Evolutionary conservation across 1,140 invertebrate species (phyloP), one percentile per base, ranked within the genome.

Genomic region (Zaprionus ghesquierei): DNA sequence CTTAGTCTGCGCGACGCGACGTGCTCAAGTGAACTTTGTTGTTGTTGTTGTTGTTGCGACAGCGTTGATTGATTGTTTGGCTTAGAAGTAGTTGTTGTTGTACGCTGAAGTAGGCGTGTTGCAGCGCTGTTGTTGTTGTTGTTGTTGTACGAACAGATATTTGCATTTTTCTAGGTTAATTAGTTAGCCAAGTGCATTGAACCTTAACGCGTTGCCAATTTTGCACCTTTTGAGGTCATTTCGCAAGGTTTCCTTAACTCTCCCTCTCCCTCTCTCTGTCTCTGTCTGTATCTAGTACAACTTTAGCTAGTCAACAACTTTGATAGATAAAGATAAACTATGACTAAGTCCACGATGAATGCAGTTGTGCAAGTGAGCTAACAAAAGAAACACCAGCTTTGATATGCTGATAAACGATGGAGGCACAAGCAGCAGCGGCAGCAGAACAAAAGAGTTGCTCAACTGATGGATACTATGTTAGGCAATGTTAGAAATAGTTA

Each of bases 151-250:
- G 54, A 13, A 63, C 23, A 50, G 65, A 80, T 81, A 82, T 82
- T 87, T 87, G 82, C 79, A 82, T 82, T 81, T 86, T 89, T 86
- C 63, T 86, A 65, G 82, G 82, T 86, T 86, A 86, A 86, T 86
- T 86, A 82, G 84, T 68, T 79, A 35, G 53, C 58, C 62, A 63
- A 66, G 84, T 69, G 60, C 84, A 79, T 82, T 87, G 82, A 87
- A 79, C 82, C 69, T 64, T 61, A n/a, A 49, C 38, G 41, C 23
- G 49, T 56, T 50, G 65, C 74, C 58, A 46, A 41, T 46, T 51
- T n/a, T 29, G 31, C 12, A 59, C 50, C 20, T 64, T 60, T 75
- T 71, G 69, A 62, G 70, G 58, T 65, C 80, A 82, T 79, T 64
- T 62, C 31, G 12, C 41, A 35, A n/a, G 2, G 44, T 64, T 84